Evolutionary conservation across 2,797 vertebrate species (phyloP).

Genomic region (Balearica regulorum): DNA sequence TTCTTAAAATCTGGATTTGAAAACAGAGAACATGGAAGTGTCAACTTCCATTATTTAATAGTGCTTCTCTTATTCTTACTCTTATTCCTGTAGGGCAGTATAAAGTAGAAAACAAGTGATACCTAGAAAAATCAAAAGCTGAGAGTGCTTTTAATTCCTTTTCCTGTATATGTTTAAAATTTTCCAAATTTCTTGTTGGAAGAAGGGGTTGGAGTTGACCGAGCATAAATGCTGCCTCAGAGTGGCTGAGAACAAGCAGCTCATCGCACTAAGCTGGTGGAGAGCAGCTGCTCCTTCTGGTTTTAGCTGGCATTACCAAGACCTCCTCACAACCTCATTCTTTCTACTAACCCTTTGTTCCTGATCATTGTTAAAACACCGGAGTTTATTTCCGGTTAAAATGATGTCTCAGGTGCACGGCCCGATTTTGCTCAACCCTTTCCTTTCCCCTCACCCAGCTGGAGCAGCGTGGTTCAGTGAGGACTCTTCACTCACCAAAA

Average conservation of each 20-base stretch:
- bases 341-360: background rate
- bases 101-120: background rate
- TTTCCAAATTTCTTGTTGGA: background rate
- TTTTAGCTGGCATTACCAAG: background rate
- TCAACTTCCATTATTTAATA: background rate
- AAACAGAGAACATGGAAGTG: background rate
- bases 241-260: background rate
- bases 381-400: background rate
- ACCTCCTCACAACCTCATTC: background rate
- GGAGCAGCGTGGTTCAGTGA: accelerated
- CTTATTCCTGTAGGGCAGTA: background rate
- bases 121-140: background rate
- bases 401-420: background rate
- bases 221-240: background rate
- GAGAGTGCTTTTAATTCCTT: background rate
- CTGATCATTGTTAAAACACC: background rate
- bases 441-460: background rate
- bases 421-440: background rate
- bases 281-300: background rate
- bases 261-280: background rate
- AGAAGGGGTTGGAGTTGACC: background rate
- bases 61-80: background rate
- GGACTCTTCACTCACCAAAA: background rate
- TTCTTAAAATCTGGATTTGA: background rate
- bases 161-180: background rate